These are phyloP conservation scores for Pseudois nayaur DNA, from an alignment of 2,113 vertebrate species.

Conservation along the genomic window DNA sequence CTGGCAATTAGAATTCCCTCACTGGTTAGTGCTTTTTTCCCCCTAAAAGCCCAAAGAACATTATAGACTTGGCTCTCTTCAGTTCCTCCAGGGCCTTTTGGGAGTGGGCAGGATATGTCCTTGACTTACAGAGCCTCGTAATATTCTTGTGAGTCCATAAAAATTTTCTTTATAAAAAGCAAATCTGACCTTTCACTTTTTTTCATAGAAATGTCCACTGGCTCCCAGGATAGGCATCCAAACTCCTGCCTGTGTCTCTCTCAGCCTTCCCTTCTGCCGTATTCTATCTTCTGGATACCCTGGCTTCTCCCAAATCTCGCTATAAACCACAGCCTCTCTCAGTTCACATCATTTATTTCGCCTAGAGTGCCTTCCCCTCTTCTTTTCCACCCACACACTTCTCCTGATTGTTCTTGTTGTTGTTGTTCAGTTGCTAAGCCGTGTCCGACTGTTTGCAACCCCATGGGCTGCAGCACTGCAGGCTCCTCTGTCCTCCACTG, in stretches of 20 bases:
- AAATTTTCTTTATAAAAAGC: background rate
- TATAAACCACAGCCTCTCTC: background rate
- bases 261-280: background rate
- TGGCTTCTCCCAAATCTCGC: background rate
- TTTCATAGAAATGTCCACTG: background rate
- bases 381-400: too few relatives aligned
- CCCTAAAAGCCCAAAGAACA: background rate
- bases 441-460: accelerated
- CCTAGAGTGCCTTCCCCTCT: background rate
- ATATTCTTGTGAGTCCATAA: background rate
- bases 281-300: accelerated
- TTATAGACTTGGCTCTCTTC: background rate
- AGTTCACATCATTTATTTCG: background rate
- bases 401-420: background rate
- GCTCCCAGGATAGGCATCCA: background rate
- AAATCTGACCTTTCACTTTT: background rate
- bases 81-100: background rate
- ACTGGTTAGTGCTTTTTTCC: background rate
- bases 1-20: background rate
- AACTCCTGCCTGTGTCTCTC: background rate
- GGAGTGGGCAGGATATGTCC: background rate
- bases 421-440: background rate
- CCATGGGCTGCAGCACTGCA: accelerated
- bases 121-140: background rate
- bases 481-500: background rate